phyloP scores from a whole-genome alignment of 2,888 invertebrate species.

The Priocnemis perturbator region DNA sequence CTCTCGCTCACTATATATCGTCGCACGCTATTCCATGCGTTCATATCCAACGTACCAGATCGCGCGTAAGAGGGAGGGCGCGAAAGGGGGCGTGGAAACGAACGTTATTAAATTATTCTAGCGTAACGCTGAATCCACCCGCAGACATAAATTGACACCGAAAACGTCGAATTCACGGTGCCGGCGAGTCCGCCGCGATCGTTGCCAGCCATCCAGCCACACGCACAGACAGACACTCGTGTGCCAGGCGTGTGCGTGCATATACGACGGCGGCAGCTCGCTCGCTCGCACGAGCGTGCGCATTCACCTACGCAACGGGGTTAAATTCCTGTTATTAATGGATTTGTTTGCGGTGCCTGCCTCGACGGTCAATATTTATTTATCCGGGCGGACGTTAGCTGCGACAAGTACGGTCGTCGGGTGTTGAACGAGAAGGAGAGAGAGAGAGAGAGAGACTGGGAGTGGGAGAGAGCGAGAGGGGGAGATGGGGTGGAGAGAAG shows the following conservation, averaged over 20 bases:
- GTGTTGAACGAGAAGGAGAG: constrained; percentile 6
- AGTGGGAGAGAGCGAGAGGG: background rate
- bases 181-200: constrained; percentile 37
- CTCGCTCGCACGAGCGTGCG: constrained; percentile 4
- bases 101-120: constrained; percentile 67
- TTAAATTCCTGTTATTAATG: constrained; percentile 71
- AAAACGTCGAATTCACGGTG: constrained; percentile 46
- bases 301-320: constrained; percentile 43
- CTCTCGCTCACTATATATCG: constrained; percentile 12
- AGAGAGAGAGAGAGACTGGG: constrained; percentile 5
- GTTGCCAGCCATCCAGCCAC: constrained; percentile 6
- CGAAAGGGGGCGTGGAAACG: constrained; percentile 36
- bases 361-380: constrained; percentile 70
- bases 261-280: constrained; percentile 9
- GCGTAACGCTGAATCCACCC: constrained; percentile 55
- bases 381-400: constrained; percentile 43
- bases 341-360: constrained; percentile 69
- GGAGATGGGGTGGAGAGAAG: too few species aligned
- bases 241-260: too few species aligned
- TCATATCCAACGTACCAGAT: background rate
- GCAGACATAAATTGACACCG: constrained; percentile 66
- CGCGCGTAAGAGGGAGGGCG: constrained; percentile 10
- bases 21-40: constrained; percentile 10
- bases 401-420: constrained; percentile 33
- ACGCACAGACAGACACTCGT: too few species aligned